Evolutionary conservation across 1,140 invertebrate species (phyloP).

Genomic region (Danaus plexippus): DNA sequence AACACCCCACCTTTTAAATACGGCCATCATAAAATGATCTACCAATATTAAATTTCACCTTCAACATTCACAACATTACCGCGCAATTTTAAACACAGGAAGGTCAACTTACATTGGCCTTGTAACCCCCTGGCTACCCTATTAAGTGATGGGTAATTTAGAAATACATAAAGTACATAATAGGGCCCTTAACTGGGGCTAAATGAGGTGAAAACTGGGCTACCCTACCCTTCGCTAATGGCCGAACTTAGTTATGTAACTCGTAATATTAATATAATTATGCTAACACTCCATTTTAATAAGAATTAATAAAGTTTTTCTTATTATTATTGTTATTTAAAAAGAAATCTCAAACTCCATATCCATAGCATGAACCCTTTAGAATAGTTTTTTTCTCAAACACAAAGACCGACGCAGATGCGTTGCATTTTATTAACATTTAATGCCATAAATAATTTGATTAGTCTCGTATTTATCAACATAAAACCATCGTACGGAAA

Average conservation of each 20-base stretch:
- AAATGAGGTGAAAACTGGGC: constrained; percentile 62
- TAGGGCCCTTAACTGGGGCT: constrained; percentile 60
- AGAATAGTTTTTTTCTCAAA: constrained; percentile 21
- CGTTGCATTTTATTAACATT: constrained; percentile 54
- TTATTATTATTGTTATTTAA: too few relatives aligned
- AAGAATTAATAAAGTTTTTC: too few relatives aligned
- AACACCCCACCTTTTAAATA: constrained; percentile 37
- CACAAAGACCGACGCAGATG: constrained; percentile 41
- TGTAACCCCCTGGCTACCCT: constrained; percentile 35
- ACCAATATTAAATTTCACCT: constrained; percentile 9
- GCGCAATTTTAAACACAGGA: constrained; percentile 13
- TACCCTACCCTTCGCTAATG: constrained; percentile 34
- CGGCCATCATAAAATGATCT: constrained; percentile 40
- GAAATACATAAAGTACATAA: constrained; percentile 69
- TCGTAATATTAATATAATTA: too few relatives aligned
- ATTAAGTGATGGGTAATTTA: constrained; percentile 42
- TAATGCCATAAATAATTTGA: constrained; percentile 71
- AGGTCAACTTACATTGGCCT: constrained; percentile 34
- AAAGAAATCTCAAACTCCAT: too few relatives aligned
- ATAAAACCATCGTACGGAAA: constrained; percentile 55
- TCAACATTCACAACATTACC: constrained; percentile 2
- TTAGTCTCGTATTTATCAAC: constrained; percentile 70
- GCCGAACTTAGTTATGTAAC: not conserved
- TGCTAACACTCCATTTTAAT: too few relatives aligned
- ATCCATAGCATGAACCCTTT: constrained; percentile 28